These are phyloP conservation scores for Cryptops parisi DNA, from an alignment of 2,888 invertebrate species.

Conservation along the genomic window DNA sequence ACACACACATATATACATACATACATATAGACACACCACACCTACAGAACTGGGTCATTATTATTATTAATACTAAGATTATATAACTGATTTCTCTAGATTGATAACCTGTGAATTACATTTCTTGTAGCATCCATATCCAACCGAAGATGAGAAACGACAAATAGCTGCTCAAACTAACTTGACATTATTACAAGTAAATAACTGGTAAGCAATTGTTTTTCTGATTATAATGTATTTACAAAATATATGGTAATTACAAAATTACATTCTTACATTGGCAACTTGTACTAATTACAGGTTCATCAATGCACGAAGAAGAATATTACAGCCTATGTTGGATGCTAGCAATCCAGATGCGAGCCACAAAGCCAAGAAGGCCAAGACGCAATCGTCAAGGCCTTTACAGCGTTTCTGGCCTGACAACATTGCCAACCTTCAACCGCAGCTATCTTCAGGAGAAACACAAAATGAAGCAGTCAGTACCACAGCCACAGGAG, in stretches of 20 bases:
- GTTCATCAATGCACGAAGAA: slow-evolving; percentile 84
- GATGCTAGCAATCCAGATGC: slow-evolving; percentile 44
- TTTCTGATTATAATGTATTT: neutral
- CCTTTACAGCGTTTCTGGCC: slow-evolving; percentile 59
- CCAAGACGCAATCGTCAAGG: slow-evolving; percentile 34
- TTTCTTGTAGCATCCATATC: slow-evolving; percentile 69
- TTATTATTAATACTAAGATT: too few species aligned
- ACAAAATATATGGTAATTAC: too few species aligned
- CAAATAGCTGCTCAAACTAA: slow-evolving; percentile 78
- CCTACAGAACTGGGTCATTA: too few species aligned
- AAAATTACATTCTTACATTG: neutral
- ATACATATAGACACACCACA: too few species aligned
- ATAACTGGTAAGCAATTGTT: slow-evolving; percentile 46
- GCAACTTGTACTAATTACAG: slow-evolving; percentile 16
- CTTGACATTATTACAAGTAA: slow-evolving; percentile 72
- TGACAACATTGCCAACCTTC: slow-evolving; percentile 43
- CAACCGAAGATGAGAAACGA: slow-evolving; percentile 86
- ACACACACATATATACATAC: too few species aligned
- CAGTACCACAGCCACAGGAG: slow-evolving; percentile 10
- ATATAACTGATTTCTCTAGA: neutral
- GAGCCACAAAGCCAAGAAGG: slow-evolving; percentile 35
- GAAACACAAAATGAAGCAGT: slow-evolving; percentile 13
- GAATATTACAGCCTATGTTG: slow-evolving; percentile 84
- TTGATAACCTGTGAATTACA: too few species aligned
- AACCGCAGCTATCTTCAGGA: slow-evolving; percentile 15